Percentiles rank a stretch among this genome's conserved stretches.
Evolutionary conservation across 2,888 invertebrate genomes (phyloP).

Genomic region (Platypus cylindrus): DNA sequence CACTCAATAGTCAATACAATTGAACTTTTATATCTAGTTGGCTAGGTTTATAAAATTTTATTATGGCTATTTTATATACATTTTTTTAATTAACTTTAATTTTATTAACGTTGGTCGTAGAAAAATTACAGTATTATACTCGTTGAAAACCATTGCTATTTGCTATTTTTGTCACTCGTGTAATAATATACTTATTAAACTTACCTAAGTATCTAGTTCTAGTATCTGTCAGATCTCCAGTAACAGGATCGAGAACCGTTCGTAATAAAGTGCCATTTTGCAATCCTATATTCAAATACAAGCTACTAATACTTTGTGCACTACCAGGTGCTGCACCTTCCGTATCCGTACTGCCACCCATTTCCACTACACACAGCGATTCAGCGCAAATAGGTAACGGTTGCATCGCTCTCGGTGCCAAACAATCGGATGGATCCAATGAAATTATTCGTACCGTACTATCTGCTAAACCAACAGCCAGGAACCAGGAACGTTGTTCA

Average conservation of each 20-base stretch:
- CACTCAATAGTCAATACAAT: no score
- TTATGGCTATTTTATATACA: no score
- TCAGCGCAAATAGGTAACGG: conserved; percentile 92
- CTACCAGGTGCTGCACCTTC: conserved; percentile 59
- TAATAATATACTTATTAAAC: background rate
- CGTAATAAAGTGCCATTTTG: conserved; percentile 91
- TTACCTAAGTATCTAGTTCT: conserved; percentile 88
- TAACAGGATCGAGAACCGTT: conserved; percentile 88
- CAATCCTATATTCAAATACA: conserved; percentile 93
- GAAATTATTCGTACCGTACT: conserved; percentile 96
- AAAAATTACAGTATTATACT: no score
- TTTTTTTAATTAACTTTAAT: no score
- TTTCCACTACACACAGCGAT: conserved; percentile 92
- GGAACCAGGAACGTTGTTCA: conserved; percentile 88
- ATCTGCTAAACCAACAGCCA: conserved; percentile 91
- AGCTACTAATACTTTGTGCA: conserved; percentile 40
- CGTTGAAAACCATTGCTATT: no score
- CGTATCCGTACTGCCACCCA: conserved; percentile 47
- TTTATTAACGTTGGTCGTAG: no score
- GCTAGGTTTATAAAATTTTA: no score
- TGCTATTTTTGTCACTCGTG: no score
- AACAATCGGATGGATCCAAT: conserved; percentile 90
- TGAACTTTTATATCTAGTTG: no score
- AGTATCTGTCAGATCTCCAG: conserved; percentile 94
- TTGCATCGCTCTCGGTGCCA: conserved; percentile 92